A percentile compares a stretch with the other conserved stretches of the same genome.
Conservation (phyloP, 2,888 invertebrate species). For the Agelastica alni region DNA sequence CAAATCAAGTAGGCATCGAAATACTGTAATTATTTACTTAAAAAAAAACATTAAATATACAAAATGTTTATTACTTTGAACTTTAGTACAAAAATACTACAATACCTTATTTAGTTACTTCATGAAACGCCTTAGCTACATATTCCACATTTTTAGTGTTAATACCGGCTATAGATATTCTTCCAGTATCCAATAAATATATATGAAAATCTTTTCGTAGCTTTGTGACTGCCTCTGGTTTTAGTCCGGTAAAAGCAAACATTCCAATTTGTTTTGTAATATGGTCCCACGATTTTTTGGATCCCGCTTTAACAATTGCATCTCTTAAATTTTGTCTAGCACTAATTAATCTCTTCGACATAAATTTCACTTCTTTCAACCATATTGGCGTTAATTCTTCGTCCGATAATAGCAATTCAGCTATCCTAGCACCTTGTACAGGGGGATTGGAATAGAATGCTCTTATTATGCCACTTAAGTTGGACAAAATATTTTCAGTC, state of each 20-base stretch:
- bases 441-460: slow-evolving; percentile 73
- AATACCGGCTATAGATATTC: slow-evolving; percentile 70
- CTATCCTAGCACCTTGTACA: slow-evolving; percentile 67
- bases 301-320: slow-evolving; percentile 64
- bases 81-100: too few species aligned
- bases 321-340: slow-evolving; percentile 62
- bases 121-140: slow-evolving; percentile 66
- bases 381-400: slow-evolving; percentile 58
- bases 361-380: slow-evolving; percentile 60
- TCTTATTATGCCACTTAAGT: slow-evolving; percentile 66
- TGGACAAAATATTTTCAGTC: slow-evolving; percentile 62
- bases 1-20: too few species aligned
- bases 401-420: slow-evolving; percentile 60
- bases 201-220: slow-evolving; percentile 66
- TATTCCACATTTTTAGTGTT: slow-evolving; percentile 67
- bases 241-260: slow-evolving; percentile 73
- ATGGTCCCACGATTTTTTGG: slow-evolving; percentile 65
- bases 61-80: too few species aligned
- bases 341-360: slow-evolving; percentile 38
- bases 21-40: too few species aligned
- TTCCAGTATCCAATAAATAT: slow-evolving; percentile 68
- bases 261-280: slow-evolving; percentile 73
- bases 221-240: slow-evolving; percentile 60
- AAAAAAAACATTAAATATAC: too few species aligned
- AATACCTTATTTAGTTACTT: too few species aligned